Percentiles rank a stretch among this genome's conserved stretches.
phyloP scores from a whole-genome alignment of 2,113 vertebrate species.

The Hypocryptadius cinnamomeus region DNA sequence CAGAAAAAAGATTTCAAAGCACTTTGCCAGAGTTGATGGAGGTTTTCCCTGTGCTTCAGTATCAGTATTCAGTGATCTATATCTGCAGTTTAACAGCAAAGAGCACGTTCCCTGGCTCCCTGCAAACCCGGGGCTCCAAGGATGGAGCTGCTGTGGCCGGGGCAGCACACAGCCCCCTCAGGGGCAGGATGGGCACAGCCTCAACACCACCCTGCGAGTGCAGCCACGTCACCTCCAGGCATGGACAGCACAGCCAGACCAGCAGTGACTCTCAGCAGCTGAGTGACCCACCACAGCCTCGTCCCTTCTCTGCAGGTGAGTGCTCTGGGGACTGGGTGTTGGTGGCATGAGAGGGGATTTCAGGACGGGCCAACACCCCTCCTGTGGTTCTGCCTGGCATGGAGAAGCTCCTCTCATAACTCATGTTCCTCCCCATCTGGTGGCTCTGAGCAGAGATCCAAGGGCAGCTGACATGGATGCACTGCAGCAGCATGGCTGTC shows the following conservation, averaged over 20 bases:
- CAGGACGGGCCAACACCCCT: background rate
- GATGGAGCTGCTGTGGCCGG: background rate
- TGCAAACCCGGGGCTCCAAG: background rate
- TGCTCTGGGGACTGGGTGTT: fast-evolving
- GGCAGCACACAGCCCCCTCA: fast-evolving
- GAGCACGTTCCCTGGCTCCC: background rate
- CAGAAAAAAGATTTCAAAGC: background rate
- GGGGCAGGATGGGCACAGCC: background rate
- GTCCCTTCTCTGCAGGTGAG: background rate
- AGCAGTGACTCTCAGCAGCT: background rate
- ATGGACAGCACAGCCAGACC: background rate
- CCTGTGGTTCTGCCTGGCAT: background rate
- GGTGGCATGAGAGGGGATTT: background rate
- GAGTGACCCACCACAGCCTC: background rate
- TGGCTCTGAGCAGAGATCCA: background rate
- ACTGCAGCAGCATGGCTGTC: background rate
- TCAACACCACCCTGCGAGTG: fast-evolving
- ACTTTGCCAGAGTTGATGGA: background rate
- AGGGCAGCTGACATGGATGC: background rate
- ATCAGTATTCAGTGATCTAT: background rate
- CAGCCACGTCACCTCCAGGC: background rate
- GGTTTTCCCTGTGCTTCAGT: background rate
- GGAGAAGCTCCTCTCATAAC: background rate
- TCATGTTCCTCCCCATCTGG: background rate
- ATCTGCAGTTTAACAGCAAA: background rate